Percentiles rank a stretch among this genome's conserved stretches.
These are phyloP conservation scores for Hydrotaea diabolus DNA, from an alignment of 2,888 invertebrate genomes.

Conservation along the genomic window DNA sequence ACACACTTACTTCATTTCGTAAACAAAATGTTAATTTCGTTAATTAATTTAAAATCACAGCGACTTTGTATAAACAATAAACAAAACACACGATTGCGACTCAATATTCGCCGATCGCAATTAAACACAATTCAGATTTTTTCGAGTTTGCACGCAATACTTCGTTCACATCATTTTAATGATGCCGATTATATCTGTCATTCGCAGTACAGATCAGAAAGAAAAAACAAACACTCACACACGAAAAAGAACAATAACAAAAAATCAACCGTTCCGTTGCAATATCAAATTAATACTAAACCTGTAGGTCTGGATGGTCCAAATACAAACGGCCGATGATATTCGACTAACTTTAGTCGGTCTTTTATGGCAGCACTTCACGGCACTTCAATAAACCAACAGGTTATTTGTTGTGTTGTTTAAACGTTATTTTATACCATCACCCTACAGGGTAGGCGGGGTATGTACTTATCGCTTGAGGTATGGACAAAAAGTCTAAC, in stretches of 20 bases:
- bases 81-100: not conserved
- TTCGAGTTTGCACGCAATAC: not conserved
- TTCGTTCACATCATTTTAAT: not conserved
- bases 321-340: conserved; percentile 20
- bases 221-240: too few species aligned
- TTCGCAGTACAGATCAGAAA: not conserved
- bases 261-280: not conserved
- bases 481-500: too few species aligned
- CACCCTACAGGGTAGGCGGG: too few species aligned
- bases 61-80: too few species aligned
- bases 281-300: not conserved
- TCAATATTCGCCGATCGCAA: not conserved
- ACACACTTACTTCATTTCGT: not conserved
- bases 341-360: not conserved
- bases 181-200: not conserved
- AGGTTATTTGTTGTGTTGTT: not conserved
- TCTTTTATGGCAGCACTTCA: conserved; percentile 14
- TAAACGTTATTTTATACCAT: not conserved
- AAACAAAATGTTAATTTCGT: too few species aligned
- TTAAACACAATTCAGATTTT: not conserved
- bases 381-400: not conserved
- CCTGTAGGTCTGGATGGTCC: not conserved
- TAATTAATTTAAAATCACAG: too few species aligned
- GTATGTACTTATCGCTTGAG: not conserved
- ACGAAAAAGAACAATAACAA: not conserved